Conservation (phyloP, 2,888 invertebrate genomes). For the Thereva nobilitata region DNA sequence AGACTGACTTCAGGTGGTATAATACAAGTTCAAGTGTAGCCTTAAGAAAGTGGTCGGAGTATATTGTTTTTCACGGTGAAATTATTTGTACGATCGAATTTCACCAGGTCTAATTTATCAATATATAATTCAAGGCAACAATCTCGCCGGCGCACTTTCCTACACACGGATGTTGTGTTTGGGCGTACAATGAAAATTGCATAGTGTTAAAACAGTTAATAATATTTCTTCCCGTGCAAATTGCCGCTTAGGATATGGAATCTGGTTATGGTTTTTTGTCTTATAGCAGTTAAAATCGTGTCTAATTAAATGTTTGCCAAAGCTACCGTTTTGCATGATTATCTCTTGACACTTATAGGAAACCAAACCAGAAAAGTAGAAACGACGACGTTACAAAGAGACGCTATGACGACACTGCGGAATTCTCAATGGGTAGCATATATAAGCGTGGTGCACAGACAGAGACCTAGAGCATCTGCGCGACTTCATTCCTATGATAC, state of each 20-base stretch:
- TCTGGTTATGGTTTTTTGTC: slow-evolving; percentile 12
- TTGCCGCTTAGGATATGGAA: slow-evolving; percentile 5
- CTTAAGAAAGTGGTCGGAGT: no score
- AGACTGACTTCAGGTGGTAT: no score
- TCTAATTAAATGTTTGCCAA: slow-evolving; percentile 30
- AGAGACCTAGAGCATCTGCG: slow-evolving; percentile 14
- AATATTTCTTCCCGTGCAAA: slow-evolving; percentile 9
- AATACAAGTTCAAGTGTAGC: no score
- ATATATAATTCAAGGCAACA: no score
- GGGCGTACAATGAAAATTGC: no score
- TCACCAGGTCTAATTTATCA: no score
- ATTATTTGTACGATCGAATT: no score
- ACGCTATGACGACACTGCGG: slow-evolving; percentile 24
- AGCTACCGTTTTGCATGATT: slow-evolving; percentile 33
- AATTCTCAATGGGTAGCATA: not conserved
- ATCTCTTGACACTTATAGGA: slow-evolving; percentile 28
- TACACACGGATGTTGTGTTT: no score
- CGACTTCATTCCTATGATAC: slow-evolving; percentile 28
- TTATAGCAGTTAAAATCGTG: slow-evolving; percentile 22
- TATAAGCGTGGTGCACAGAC: not conserved
- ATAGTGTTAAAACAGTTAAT: no score
- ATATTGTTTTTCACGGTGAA: no score
- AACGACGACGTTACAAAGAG: slow-evolving; percentile 4
- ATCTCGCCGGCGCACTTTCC: no score
- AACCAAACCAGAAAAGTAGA: slow-evolving; percentile 11